A percentile compares a stretch with the other conserved stretches of the same genome.
These are phyloP conservation scores for Oncorhynchus tshawytscha DNA, from an alignment of 2,113 vertebrate species.

Conservation along the genomic window DNA sequence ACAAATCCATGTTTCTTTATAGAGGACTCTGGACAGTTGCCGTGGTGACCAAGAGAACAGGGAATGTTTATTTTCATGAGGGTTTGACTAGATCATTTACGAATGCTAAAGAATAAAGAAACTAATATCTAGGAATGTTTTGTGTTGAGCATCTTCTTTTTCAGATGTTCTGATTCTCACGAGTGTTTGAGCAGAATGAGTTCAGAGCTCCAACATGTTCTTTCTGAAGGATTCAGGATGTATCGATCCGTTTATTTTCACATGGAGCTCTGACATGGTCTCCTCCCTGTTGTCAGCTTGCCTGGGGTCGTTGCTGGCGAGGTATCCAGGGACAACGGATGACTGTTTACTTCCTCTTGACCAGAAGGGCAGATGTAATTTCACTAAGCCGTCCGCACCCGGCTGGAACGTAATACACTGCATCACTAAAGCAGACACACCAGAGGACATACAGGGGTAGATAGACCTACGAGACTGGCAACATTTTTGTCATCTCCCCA, in stretches of 20 bases:
- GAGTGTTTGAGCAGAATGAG: no score
- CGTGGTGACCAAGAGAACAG: constrained; percentile 26
- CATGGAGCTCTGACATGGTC: neutral
- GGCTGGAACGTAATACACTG: neutral
- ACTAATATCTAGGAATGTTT: no score
- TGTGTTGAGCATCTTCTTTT: no score
- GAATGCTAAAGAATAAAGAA: no score
- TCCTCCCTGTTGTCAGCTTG: neutral
- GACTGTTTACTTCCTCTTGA: neutral
- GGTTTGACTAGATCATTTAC: neutral
- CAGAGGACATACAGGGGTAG: neutral
- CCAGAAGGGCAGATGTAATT: neutral
- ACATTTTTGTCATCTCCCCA: neutral
- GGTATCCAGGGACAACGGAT: neutral
- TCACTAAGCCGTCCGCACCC: neutral
- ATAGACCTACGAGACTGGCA: neutral
- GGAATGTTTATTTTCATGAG: neutral
- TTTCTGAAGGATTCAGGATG: no score
- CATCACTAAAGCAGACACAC: neutral
- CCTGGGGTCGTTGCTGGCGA: neutral
- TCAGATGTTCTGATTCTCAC: no score
- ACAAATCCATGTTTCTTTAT: constrained; percentile 35
- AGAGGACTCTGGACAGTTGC: constrained; percentile 9
- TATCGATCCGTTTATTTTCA: neutral
- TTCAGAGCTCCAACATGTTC: no score